A percentile compares a stretch with the other conserved stretches of the same genome.
Evolutionary conservation across 2,888 invertebrate species (phyloP).

Genomic region (Desoria tigrina): DNA sequence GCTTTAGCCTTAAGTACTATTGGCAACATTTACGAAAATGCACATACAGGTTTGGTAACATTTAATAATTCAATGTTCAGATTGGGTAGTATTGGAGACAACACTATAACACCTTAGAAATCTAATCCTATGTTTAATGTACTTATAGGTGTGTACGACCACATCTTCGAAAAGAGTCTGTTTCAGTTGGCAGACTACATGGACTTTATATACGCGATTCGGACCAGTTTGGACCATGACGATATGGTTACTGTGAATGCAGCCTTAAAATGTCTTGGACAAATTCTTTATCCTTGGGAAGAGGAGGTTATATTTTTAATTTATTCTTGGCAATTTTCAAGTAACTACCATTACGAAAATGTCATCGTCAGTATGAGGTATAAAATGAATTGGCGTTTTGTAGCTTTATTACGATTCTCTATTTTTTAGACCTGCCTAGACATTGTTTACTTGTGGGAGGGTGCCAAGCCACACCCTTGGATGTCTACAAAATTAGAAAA

Average conservation of each 20-base stretch:
- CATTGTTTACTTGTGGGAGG: constrained; percentile 34
- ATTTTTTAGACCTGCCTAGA: constrained; percentile 30
- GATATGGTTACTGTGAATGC: constrained; percentile 42
- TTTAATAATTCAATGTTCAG: too few species aligned
- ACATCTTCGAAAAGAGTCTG: constrained; percentile 35
- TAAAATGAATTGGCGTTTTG: too few species aligned
- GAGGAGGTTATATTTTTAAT: constrained; percentile 39
- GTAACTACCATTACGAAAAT: background rate
- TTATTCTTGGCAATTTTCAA: too few species aligned
- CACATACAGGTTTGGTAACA: constrained; percentile 53
- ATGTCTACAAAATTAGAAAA: constrained; percentile 58
- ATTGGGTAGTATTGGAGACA: too few species aligned
- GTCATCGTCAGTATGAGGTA: too few species aligned
- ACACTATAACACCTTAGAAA: too few species aligned
- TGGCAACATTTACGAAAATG: constrained; percentile 67
- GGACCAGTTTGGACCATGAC: constrained; percentile 41
- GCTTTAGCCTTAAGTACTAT: constrained; percentile 76
- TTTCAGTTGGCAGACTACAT: constrained; percentile 40
- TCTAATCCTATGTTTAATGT: too few species aligned
- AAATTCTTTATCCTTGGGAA: constrained; percentile 38
- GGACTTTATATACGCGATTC: constrained; percentile 42
- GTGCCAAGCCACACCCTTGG: constrained; percentile 38
- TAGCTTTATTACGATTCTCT: too few species aligned
- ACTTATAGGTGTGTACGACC: constrained; percentile 44
- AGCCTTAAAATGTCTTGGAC: constrained; percentile 37